Evolutionary conservation across 2,113 vertebrate genomes (phyloP), one percentile per base, ranked within the genome.

Genomic region (Aldabrachelys gigantea): DNA sequence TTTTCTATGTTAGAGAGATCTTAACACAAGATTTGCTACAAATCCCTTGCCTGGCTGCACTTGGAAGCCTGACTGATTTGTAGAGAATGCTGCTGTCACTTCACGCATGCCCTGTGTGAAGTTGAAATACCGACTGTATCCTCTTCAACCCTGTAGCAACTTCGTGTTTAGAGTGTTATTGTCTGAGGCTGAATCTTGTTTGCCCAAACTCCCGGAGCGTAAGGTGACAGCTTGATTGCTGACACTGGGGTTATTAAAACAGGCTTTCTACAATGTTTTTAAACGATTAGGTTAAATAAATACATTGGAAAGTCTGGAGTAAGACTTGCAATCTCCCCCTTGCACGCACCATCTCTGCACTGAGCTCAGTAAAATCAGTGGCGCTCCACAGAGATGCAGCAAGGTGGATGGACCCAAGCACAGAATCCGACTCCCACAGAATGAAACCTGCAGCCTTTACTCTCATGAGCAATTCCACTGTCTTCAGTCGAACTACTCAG

Each of bases 21-120:
- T 92, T 44, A 80, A 41, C 59, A 2, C 76, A 6, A 4, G 84
- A 84, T 57, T 53, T 3, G 1, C 21, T 1, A 19, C 5, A 1
- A 52, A 8, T 0, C 56, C 78, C n/a, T 0, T 54, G 2, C 2
- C 2, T 0, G 65, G 75, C 79, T 25, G 49, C 1, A 10, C 80
- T 81, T 35, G 1, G 49, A 8, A 14, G 0, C 3, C 75, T 4
- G 0, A 0, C 29, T 14, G 17, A 82, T 84, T 56, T 35, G 11
- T 1, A 21, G 2, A 62, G 29, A 1, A 6, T 19, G 1, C 50
- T 0, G 57, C 65, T 13, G 56, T 10, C 78, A 59, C 47, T 2
- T 2, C 17, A 41, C 44, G 65, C 88, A 35, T 54, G 49, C 75
- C 3, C 38, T 62, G 69, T 75, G 52, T 83, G 80, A 76, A 88